Evolutionary conservation across 2,113 vertebrate species (phyloP).

Genomic region (Psilopogon haemacephalus): DNA sequence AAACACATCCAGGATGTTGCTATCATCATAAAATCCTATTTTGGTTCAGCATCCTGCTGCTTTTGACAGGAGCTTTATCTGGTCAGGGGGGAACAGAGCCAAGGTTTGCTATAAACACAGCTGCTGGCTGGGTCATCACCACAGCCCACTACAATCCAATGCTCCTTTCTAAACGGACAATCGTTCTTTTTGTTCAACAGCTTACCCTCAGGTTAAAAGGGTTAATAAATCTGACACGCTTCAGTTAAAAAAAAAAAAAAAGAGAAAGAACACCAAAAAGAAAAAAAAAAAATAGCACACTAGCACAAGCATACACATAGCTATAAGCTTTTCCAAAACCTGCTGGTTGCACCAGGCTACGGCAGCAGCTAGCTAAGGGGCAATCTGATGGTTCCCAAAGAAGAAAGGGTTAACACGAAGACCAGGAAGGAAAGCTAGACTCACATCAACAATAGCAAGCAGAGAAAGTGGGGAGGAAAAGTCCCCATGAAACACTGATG

Average conservation of each 20-base stretch:
- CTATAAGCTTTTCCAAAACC: background rate
- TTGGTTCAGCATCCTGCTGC: conserved; percentile 23
- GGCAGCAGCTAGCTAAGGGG: background rate
- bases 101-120: conserved; percentile 19
- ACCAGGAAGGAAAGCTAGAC: background rate
- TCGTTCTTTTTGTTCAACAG: background rate
- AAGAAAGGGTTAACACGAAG: background rate
- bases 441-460: background rate
- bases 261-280: no score
- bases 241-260: background rate
- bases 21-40: conserved; percentile 51
- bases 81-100: conserved; percentile 29
- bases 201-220: background rate
- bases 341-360: background rate
- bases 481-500: background rate
- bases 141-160: background rate
- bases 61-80: conserved; percentile 35
- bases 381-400: background rate
- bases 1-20: conserved; percentile 42
- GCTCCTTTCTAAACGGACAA: background rate
- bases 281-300: background rate
- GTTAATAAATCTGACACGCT: background rate
- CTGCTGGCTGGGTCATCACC: conserved; percentile 24
- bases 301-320: background rate
- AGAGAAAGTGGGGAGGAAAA: background rate